A percentile compares a stretch with the other conserved stretches of the same genome.
Evolutionary conservation across 2,797 vertebrate species (phyloP).

Genomic region (Gallinago solitaria): DNA sequence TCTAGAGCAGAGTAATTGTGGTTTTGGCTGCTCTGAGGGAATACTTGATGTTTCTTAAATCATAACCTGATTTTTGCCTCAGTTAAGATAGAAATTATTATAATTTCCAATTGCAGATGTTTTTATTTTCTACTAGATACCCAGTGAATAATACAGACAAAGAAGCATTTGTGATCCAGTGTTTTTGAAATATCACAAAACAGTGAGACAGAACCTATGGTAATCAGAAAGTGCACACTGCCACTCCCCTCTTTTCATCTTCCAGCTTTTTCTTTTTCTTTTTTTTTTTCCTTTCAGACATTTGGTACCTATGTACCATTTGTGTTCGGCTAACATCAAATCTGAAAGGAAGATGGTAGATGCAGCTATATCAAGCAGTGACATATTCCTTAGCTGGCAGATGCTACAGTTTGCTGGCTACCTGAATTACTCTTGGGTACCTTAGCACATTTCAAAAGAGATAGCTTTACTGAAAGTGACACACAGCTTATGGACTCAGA

Average conservation of each 20-base stretch:
- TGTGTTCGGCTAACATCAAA: neutral
- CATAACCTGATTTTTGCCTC: neutral
- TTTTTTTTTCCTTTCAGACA: neutral
- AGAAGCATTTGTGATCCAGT: neutral
- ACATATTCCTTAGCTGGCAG: slow-evolving; percentile 30
- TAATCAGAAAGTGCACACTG: neutral
- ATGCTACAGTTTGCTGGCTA: slow-evolving; percentile 42
- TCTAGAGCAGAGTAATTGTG: slow-evolving; percentile 18
- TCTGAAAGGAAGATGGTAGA: slow-evolving; percentile 16
- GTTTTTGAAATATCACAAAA: neutral
- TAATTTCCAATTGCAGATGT: neutral
- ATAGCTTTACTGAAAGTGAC: slow-evolving; percentile 40
- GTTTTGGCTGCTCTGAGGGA: neutral
- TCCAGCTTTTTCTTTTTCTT: neutral
- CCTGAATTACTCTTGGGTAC: slow-evolving; percentile 44
- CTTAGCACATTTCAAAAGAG: slow-evolving; percentile 30
- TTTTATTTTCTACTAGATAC: neutral
- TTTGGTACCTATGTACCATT: neutral
- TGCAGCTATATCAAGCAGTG: neutral
- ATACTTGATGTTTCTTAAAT: slow-evolving; percentile 27
- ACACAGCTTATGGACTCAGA: slow-evolving; percentile 20
- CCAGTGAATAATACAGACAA: neutral
- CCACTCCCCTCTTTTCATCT: fast-evolving
- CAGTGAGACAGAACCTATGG: neutral
- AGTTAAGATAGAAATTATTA: slow-evolving; percentile 12